Conservation (phyloP, 2,888 invertebrate genomes). For the Pseudococcus jackbeardsleyi region DNA sequence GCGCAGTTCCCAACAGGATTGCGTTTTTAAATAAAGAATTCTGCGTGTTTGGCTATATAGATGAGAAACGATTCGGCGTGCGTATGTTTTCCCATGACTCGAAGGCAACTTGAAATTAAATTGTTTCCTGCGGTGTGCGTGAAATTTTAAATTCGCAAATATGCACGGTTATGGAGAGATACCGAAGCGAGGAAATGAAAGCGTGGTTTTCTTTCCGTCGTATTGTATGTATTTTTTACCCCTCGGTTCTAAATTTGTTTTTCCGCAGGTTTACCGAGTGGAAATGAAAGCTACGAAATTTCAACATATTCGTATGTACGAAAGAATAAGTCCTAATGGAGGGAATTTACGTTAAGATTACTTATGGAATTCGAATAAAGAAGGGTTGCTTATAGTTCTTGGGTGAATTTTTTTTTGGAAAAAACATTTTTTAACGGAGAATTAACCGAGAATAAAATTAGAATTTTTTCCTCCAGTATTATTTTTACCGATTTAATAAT, state of each 20-base stretch:
- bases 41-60: slow-evolving; percentile 47
- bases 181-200: slow-evolving; percentile 8
- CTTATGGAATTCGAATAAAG: background rate
- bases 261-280: background rate
- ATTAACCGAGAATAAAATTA: background rate
- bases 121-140: slow-evolving; percentile 49
- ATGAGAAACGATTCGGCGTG: slow-evolving; percentile 46
- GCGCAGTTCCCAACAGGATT: slow-evolving; percentile 35
- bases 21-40: slow-evolving; percentile 54
- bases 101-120: slow-evolving; percentile 43
- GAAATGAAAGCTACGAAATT: slow-evolving; percentile 7
- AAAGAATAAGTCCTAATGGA: background rate
- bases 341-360: background rate
- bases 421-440: background rate
- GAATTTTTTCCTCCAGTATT: background rate
- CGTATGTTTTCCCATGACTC: slow-evolving; percentile 40
- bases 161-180: slow-evolving; percentile 35
- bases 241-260: background rate
- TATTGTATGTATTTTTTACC: background rate
- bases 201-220: background rate
- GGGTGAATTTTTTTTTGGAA: background rate
- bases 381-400: background rate
- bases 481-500: background rate
- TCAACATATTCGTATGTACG: background rate
- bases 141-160: slow-evolving; percentile 48